Evolutionary conservation across 2,888 invertebrate genomes (phyloP), one percentile per base, ranked within the genome.

Genomic region (Nysson spinosus): DNA sequence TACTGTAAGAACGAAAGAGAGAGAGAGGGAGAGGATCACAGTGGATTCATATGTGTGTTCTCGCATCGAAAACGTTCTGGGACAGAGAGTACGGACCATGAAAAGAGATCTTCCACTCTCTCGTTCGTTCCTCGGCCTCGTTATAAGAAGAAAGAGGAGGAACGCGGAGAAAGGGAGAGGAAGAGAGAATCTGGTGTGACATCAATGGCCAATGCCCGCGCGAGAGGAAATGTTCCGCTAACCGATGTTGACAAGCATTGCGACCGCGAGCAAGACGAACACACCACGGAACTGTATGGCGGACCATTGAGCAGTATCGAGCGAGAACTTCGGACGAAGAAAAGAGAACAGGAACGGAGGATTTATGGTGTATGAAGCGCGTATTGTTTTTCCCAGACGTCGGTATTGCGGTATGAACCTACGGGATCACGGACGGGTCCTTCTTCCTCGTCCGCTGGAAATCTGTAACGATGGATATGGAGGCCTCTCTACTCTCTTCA

Each of bases 211-310:
- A 78, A 83, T 84, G 82, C 83, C 80, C 79, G 80, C 80, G 80
- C 79, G 81, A 84, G 83, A 85, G 83, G 81, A 84, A 85, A 85
- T 84, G 82, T 85, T 83, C 78, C 77, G 79, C 83, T 85, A 85
- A 85, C 83, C 84, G 81, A 84, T 85, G 84, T 84, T 85, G 85
- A 85, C 85, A 85, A 83, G 80, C 84, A 83, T 84, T 83, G 82
- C 81, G 78, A 77, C 80, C 79, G 79, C 79, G 77, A 69, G 64
- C 61, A 54, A 64, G 39, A 28, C 44, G 51, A 39, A 35, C 46
- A 42, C 55, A 55, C 56, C 60, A 63, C 66, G 55, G 30, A 43
- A 39, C 46, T 46, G 51, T 62, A 35, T 50, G 64, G 43, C 40
- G 46, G 37, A 34, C 51, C 69, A 67, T 78, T 67, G 58, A 78